Evolutionary conservation across 2,113 vertebrate species (phyloP).

Genomic region (Ciconia maguari): DNA sequence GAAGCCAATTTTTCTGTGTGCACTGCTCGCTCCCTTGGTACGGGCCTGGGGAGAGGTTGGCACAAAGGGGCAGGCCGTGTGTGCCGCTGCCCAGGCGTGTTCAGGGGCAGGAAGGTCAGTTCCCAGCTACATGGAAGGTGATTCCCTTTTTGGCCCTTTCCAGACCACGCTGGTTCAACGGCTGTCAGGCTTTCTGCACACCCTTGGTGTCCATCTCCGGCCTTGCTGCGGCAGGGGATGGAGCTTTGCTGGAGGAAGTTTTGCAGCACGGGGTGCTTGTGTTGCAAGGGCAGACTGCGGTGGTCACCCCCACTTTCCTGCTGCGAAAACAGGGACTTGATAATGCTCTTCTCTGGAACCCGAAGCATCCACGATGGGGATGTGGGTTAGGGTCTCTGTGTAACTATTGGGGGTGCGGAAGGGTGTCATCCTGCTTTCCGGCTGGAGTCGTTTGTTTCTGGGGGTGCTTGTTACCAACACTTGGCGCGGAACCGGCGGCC

Average conservation of each 20-base stretch:
- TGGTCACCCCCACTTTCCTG: neutral
- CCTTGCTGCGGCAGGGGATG: neutral
- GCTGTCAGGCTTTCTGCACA: neutral
- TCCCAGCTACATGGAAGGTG: neutral
- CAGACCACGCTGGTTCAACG: rapidly evolving
- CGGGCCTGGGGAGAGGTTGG: rapidly evolving
- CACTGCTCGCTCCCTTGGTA: rapidly evolving
- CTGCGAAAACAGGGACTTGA: neutral
- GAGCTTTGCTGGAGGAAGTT: neutral
- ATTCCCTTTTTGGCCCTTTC: neutral
- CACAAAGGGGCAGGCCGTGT: no score
- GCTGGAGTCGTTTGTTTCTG: neutral
- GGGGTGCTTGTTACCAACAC: rapidly evolving
- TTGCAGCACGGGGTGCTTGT: neutral
- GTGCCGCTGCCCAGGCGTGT: neutral
- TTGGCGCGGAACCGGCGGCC: neutral
- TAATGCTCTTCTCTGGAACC: neutral
- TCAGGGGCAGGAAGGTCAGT: neutral
- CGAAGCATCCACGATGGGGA: neutral
- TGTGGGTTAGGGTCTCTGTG: neutral
- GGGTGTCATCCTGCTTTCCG: neutral
- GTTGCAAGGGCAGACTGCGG: neutral
- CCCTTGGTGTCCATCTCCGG: neutral
- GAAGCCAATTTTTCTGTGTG: neutral
- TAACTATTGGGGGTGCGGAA: neutral